These are phyloP conservation scores for Octonoba sinensis DNA, from an alignment of 2,888 invertebrate genomes.

Conservation along the genomic window DNA sequence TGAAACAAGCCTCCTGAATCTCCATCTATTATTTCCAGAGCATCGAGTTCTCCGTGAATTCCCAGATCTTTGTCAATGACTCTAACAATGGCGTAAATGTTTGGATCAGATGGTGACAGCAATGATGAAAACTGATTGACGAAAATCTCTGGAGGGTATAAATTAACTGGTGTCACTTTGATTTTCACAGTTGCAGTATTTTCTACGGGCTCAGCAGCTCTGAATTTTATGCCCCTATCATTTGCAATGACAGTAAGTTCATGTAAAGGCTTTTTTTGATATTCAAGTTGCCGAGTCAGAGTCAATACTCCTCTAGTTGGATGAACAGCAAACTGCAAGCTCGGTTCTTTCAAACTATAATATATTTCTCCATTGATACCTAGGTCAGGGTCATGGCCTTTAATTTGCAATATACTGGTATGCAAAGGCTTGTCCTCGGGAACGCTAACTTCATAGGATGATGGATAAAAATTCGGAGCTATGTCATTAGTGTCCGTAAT, in stretches of 20 bases:
- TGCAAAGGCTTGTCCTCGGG: constrained; percentile 90
- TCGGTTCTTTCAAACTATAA: constrained; percentile 87
- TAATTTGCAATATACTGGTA: constrained; percentile 77
- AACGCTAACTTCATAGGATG: constrained; percentile 87
- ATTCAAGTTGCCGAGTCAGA: constrained; percentile 81
- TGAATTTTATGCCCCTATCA: constrained; percentile 82
- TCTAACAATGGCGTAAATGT: constrained; percentile 89
- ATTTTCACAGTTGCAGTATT: constrained; percentile 85
- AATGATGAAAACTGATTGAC: constrained; percentile 53
- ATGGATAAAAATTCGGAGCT: constrained; percentile 92
- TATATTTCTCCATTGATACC: constrained; percentile 97
- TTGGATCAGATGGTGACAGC: constrained; percentile 36
- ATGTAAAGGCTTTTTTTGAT: constrained; percentile 79
- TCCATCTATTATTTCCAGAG: constrained; percentile 87
- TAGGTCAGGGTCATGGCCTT: constrained; percentile 95
- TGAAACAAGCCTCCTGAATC: constrained; percentile 91
- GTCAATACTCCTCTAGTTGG: constrained; percentile 91
- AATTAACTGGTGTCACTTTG: constrained; percentile 80
- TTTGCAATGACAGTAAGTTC: constrained; percentile 85
- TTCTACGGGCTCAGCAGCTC: constrained; percentile 75
- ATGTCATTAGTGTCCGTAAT: constrained; percentile 91
- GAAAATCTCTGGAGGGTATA: constrained; percentile 84
- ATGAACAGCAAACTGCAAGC: constrained; percentile 87
- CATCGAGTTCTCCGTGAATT: constrained; percentile 85
- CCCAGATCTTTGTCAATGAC: constrained; percentile 87